These are phyloP conservation scores for Diacarnus erythraeanus DNA, from an alignment of 37 sponge, comb jelly and placozoan genomes.

Conservation along the genomic window DNA sequence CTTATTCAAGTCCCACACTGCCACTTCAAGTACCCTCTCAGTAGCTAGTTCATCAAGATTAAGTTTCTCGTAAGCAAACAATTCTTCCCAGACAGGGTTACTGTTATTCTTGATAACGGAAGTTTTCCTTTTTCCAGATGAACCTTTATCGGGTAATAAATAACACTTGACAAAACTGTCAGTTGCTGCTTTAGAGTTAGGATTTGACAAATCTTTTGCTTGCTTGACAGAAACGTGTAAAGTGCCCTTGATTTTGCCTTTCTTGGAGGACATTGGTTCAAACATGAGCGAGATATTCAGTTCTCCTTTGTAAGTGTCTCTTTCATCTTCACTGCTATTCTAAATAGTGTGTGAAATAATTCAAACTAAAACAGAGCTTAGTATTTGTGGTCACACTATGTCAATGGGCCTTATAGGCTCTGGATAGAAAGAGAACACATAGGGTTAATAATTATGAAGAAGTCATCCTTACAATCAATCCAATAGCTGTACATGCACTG, in stretches of 20 bases:
- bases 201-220: not conserved
- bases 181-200: not conserved
- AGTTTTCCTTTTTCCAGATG: conserved; percentile 57
- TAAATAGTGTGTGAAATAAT: too few relatives aligned
- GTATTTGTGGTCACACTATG: too few relatives aligned
- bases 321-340: not conserved
- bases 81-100: conserved; percentile 58
- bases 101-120: conserved; percentile 40
- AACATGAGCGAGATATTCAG: not conserved
- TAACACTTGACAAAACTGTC: conserved; percentile 42
- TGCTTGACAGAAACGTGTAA: not conserved
- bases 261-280: not conserved
- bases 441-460: too few relatives aligned
- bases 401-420: too few relatives aligned
- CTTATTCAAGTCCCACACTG: conserved; percentile 53
- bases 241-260: not conserved
- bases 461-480: not conserved
- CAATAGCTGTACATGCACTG: not conserved
- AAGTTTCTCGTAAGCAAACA: conserved; percentile 40
- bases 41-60: conserved; percentile 35
- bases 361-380: too few relatives aligned
- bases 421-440: too few relatives aligned
- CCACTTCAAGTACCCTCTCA: conserved; percentile 53
- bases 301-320: not conserved
- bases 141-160: conserved; percentile 47